These are phyloP conservation scores for Nilaparvata lugens DNA, from an alignment of 1,140 invertebrate species.

Conservation along the genomic window DNA sequence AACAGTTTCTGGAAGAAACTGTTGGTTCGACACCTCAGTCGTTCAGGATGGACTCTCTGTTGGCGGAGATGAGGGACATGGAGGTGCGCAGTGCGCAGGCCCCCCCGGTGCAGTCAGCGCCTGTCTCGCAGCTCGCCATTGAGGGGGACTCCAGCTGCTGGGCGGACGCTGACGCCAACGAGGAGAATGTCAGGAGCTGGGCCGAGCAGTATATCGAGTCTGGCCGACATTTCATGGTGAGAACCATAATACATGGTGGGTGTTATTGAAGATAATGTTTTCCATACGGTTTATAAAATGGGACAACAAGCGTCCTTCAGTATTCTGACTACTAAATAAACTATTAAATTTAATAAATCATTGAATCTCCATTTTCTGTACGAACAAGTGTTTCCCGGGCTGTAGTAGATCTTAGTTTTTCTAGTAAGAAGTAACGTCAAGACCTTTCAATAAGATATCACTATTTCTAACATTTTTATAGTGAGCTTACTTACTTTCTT, in stretches of 20 bases:
- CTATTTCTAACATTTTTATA: no score
- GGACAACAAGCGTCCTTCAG: background rate
- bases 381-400: no score
- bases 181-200: constrained; percentile 34
- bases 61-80: constrained; percentile 47
- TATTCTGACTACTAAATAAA: no score
- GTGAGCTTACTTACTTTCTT: no score
- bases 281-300: background rate
- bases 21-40: constrained; percentile 55
- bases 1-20: constrained; percentile 59
- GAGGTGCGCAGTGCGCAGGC: constrained; percentile 28
- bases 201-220: constrained; percentile 46
- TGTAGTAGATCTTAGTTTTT: no score
- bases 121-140: constrained; percentile 18
- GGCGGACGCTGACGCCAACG: background rate
- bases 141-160: constrained; percentile 17
- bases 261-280: background rate
- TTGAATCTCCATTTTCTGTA: no score
- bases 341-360: no score
- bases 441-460: no score
- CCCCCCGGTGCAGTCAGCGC: constrained; percentile 15
- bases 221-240: constrained; percentile 45
- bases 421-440: no score
- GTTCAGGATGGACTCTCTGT: constrained; percentile 50
- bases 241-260: no score